Base-by-base conservation (phyloP, 2,888 invertebrate genomes). In the Drosophila glabriapex region DNA sequence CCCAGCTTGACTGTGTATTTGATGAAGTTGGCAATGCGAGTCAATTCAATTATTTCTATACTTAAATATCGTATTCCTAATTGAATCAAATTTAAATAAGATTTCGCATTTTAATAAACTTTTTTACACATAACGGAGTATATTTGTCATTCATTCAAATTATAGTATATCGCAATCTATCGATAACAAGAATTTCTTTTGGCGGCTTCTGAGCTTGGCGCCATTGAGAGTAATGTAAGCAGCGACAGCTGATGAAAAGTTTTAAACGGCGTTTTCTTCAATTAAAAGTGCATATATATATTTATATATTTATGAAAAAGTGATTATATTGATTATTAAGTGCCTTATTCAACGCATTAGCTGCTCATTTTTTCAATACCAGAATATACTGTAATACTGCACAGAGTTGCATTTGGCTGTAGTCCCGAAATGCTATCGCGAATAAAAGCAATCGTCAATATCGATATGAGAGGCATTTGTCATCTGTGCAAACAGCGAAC, bases 401-500 rank as follows among this genome's bases (percentile, higher is more conserved):
- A 12, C 41, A 58, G 60, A 55, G 59, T 46, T 67, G 66, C 52
- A 35, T 31, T 28, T 22, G 19, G 1, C 12, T 52, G 7, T 43
- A 28, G 31, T 33, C 10, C 5, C 12, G 28, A n/a, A n/a, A 29
- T 25, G 43, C 60, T 35, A 63, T 59, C 37, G 75, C 37, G 60
- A 62, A 79, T 79, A 66, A 65, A 79, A 66, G 52, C 58, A 73
- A 77, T 77, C 65, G 68, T 41, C 9, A 39, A 22, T 65, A 78
- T 78, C 79, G 75, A 78, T 79, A 74, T 0, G 9, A 28, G 2
- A 25, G 39, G 60, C 73, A 80, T 79, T 79, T 77, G 68, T 81
- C 81, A 78, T 80, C 72, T 80, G 78, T 80, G 78, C 78, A 79
- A 73, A 73, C 78, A 81, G 46, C 55, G 62, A 31, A 70, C 54